Percentiles rank a stretch among this genome's conserved stretches.
phyloP scores from a whole-genome alignment of 2,113 vertebrate genomes.

The Ammospiza nelsoni region DNA sequence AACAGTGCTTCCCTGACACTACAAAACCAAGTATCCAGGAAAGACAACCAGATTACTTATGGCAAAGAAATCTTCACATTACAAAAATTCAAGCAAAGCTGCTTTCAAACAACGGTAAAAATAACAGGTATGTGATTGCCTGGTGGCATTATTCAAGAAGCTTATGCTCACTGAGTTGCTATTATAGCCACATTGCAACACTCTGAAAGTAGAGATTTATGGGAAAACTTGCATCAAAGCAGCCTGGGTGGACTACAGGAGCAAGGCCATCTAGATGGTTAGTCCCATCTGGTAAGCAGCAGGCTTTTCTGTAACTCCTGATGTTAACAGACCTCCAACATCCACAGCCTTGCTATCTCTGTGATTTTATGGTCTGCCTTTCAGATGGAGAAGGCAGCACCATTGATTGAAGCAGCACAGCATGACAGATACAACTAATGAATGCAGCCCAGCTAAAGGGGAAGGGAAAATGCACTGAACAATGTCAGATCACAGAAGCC shows the following conservation, averaged over 20 bases:
- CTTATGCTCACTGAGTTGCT: not conserved
- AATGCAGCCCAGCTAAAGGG: constrained; percentile 12
- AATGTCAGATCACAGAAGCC: not conserved
- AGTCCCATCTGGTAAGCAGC: not conserved
- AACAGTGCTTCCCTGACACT: not conserved
- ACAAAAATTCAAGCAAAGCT: not conserved
- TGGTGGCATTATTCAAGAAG: not conserved
- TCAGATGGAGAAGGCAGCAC: constrained; percentile 12
- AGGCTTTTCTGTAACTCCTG: not conserved
- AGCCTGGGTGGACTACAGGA: not conserved
- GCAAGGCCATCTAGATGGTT: not conserved
- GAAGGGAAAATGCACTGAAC: constrained; percentile 1
- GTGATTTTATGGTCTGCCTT: constrained; percentile 39
- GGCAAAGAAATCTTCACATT: not conserved
- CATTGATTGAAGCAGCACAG: constrained; percentile 41
- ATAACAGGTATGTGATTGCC: not conserved
- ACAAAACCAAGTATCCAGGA: not conserved
- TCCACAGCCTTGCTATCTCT: not conserved
- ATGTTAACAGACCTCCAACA: constrained; percentile 32
- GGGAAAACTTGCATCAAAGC: not conserved
- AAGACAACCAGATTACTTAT: not conserved
- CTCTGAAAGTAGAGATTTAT: not conserved
- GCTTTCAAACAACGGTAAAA: not conserved
- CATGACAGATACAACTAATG: constrained; percentile 16
- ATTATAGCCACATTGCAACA: not conserved